Base-by-base conservation (phyloP, 2,888 invertebrate species). In the Lagria hirta region DNA sequence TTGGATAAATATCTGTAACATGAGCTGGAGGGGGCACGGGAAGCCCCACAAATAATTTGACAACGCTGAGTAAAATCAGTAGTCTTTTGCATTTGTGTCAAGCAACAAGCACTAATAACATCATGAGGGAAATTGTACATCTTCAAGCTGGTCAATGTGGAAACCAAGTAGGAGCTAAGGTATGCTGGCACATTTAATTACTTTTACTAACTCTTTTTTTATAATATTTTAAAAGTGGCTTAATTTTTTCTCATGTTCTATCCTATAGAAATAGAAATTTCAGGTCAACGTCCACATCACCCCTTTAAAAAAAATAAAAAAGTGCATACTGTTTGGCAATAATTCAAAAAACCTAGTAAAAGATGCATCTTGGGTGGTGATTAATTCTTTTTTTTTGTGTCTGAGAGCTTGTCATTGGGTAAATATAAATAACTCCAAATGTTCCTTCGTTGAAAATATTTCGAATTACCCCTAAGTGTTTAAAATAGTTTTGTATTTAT, bases 121-220 rank as follows among this genome's bases (percentile, higher is more conserved):
- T 57, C 55, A 92, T 92, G 92, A 84, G 92, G 76, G 92, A 92
- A 83, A 92, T 92, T 64, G 89, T 92, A 56, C 91, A 92, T 73
- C 76, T 92, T 52, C 92, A 92, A 72, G 90, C 86, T 54, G 82
- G 83, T 47, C 82, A 82, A 68, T 83, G 83, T 66, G 82, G 82
- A 54, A 83, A 83, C 69, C 92, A 93, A 75, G 91, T 93, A 66
- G 92, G 92, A 57, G 88, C 91, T 49, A 92, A 92, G 86, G 92
- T 91, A 70, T 73, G 67, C n/a, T n/a, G n/a, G n/a, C n/a, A n/a
- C n/a, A n/a, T n/a, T n/a, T n/a, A n/a, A n/a, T n/a, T n/a, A n/a
- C n/a, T n/a, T n/a, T n/a, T n/a, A n/a, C n/a, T n/a, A n/a, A n/a
- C n/a, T n/a, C n/a, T n/a, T n/a, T n/a, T n/a, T n/a, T n/a, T n/a